Base-by-base conservation (phyloP, 2,888 invertebrate genomes). In the Muscina levida region DNA sequence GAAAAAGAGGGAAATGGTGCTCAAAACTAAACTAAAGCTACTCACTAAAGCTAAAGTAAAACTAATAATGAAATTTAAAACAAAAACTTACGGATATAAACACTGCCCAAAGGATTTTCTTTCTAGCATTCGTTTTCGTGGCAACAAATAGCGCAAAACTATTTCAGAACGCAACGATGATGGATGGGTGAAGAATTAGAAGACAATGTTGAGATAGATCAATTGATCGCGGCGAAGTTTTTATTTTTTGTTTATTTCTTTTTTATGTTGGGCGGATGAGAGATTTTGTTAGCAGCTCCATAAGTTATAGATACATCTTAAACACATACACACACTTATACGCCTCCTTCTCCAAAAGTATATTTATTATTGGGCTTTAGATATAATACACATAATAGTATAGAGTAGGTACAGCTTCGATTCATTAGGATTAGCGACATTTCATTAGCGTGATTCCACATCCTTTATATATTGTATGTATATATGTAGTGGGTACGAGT, bases 21-120 rank as follows among this genome's bases (percentile, higher is more conserved):
- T 77, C 77, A 77, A 77, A n/a, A 68, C 75, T 79, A 77, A 81
- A 81, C 81, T 81, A 68, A 72, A 22, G 13, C 24, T 59, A 70
- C 31, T 46, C 15, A 76, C 59, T 77, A 67, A 72, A 77, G 74
- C 48, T 77, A 79, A n/a, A 66, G 46, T 75, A 74, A 79, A 77
- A 81, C 74, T 77, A 75, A 62, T 56, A 68, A 68, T 24, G 44
- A 68, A 72, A 66, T 84, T 83, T 84, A 80, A 74, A 83, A 72
- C 31, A 70, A 83, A 86, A 86, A 88, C 87, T 88, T 88, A 88
- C 88, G 88, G 88, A 86, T 85, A 86, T 84, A 85, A 85, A 84
- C n/a, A n/a, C 77, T 72, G 77, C 81, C 71, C 72, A 72, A 68
- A 31, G 42, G 70, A 57, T 39, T 71, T 71, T 76, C 65, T 44